Evolutionary conservation across 1,140 invertebrate genomes (phyloP), one percentile per base, ranked within the genome.

Genomic region (Drepana arcuata): DNA sequence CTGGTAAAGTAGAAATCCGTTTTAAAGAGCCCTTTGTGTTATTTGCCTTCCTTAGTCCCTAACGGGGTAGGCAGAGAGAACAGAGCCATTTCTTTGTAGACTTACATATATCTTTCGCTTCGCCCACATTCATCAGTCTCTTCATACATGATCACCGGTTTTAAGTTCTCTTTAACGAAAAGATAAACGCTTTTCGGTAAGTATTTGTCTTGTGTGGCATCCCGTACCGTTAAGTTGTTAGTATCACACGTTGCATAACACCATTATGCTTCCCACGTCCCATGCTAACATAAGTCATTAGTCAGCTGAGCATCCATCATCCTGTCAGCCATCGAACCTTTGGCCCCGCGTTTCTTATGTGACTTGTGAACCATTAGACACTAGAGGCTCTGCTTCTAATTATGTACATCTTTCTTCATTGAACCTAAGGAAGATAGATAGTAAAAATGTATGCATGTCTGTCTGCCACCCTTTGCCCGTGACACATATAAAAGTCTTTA

Each of bases 251-350:
- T n/a, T n/a, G n/a, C n/a, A n/a, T n/a, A n/a, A n/a, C n/a, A n/a
- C n/a, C n/a, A n/a, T n/a, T n/a, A n/a, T n/a, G n/a, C n/a, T n/a
- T n/a, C n/a, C n/a, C n/a, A n/a, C n/a, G n/a, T n/a, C 23, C 14
- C 18, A 14, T 30, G 37, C 32, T 29, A 39, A 39, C 37, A 32
- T 32, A 39, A 31, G 37, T 39, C 37, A 39, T 39, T 39, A 41
- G 30, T 3, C 24, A 24, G 34, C 24, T 41, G 38, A 9, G n/a
- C 16, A 41, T 41, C 31, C 30, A 41, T 41, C 38, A 41, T 41
- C 16, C 38, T 41, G 38, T 41, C 37, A 32, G 24, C 18, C 4
- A 9, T 21, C 18, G 4, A 9, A 4, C 18, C 18, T 21, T 4
- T 21, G 31, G 11, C 24, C 30, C 18, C 13, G 30, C 27, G n/a